Evolutionary conservation across 2,113 vertebrate genomes (phyloP).

Genomic region (Anolis carolinensis): DNA sequence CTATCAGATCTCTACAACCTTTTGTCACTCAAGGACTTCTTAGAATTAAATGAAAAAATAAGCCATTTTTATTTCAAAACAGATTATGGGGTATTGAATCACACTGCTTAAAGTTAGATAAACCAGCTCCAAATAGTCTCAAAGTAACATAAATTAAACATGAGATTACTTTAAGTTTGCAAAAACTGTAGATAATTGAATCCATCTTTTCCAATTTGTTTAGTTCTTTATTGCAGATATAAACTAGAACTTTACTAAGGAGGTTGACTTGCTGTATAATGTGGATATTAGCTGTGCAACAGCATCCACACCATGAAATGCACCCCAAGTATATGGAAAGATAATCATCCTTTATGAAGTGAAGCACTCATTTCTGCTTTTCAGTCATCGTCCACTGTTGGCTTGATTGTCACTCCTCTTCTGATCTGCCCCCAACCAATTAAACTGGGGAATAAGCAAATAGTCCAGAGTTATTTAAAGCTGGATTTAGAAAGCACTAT

Average conservation of each 20-base stretch:
- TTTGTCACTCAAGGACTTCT: slow-evolving; percentile 54
- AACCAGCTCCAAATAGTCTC: slow-evolving; percentile 58
- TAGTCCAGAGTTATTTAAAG: slow-evolving; percentile 5
- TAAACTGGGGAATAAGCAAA: slow-evolving; percentile 81
- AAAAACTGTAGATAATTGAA: slow-evolving; percentile 62
- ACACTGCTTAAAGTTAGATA: slow-evolving; percentile 61
- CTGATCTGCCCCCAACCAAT: slow-evolving; percentile 99
- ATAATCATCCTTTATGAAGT: slow-evolving; percentile 55
- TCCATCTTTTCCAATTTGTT: slow-evolving; percentile 65
- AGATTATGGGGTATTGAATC: slow-evolving; percentile 64
- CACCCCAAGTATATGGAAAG: slow-evolving; percentile 56
- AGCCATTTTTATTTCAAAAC: slow-evolving; percentile 71
- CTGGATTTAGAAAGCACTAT: slow-evolving; percentile 21
- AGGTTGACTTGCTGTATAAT: slow-evolving; percentile 67
- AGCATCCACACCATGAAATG: slow-evolving; percentile 67
- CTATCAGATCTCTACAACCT: slow-evolving; percentile 28
- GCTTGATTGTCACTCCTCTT: slow-evolving; percentile 98
- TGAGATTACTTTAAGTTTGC: slow-evolving; percentile 70
- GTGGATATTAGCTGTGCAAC: slow-evolving; percentile 59
- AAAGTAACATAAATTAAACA: slow-evolving; percentile 77
- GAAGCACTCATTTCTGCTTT: slow-evolving; percentile 60
- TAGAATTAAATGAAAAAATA: slow-evolving; percentile 70
- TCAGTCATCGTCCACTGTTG: slow-evolving; percentile 97
- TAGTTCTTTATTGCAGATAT: slow-evolving; percentile 66
- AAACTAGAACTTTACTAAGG: slow-evolving; percentile 70